Evolutionary conservation across 2,113 vertebrate species (phyloP).

Genomic region (Echinops telfairi): DNA sequence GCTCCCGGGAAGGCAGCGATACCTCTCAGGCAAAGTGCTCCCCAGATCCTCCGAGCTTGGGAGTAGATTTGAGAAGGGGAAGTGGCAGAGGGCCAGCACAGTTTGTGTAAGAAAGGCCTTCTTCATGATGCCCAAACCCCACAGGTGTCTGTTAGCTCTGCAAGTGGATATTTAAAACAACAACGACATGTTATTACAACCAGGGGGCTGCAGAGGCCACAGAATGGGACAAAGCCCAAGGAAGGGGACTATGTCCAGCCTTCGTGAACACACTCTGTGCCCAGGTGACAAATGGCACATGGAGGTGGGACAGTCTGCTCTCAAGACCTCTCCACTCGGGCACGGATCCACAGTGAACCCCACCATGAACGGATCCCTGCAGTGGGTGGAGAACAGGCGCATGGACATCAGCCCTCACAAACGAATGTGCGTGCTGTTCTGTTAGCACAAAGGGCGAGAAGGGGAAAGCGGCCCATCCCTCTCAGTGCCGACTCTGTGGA

Average conservation of each 20-base stretch:
- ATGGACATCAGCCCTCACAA: neutral
- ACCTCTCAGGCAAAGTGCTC: neutral
- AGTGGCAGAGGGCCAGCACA: no score
- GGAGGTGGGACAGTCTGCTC: no score
- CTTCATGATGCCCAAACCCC: neutral
- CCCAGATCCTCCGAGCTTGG: neutral
- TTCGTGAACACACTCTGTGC: no score
- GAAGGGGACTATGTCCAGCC: neutral
- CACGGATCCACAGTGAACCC: neutral
- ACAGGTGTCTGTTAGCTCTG: neutral
- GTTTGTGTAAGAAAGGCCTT: neutral
- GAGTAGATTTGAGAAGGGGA: neutral
- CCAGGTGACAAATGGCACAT: neutral
- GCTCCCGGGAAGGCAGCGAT: neutral
- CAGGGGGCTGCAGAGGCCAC: accelerated
- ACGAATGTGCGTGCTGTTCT: neutral
- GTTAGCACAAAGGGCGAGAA: neutral
- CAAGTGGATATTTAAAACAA: neutral
- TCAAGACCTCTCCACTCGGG: no score
- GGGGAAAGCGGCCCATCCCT: no score
- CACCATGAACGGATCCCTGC: neutral
- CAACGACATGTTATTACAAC: neutral
- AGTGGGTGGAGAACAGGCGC: neutral
- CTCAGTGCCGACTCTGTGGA: neutral
- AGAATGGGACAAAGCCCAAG: neutral